Percentiles rank a stretch among this genome's conserved stretches.
Conservation (phyloP, 2,797 vertebrate genomes). For the Xerus rutilus region DNA sequence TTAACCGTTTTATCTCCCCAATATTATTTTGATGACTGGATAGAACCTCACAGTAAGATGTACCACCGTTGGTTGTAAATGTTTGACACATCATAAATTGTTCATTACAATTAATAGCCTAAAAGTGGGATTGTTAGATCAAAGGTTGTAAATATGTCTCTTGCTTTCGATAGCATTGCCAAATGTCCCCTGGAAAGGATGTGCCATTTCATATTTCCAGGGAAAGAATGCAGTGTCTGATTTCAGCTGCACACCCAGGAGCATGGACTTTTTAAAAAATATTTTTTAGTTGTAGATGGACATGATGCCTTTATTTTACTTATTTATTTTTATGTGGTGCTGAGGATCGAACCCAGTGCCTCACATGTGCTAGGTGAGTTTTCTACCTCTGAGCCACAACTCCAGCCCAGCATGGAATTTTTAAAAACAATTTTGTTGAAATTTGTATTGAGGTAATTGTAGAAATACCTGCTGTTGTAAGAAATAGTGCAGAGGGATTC, state of each 20-base stretch:
- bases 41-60: background rate
- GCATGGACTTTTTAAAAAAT: background rate
- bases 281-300: no score
- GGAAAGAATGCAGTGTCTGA: background rate
- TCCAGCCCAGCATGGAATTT: background rate
- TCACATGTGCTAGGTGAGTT: no score
- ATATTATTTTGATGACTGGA: background rate
- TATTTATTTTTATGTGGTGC: no score
- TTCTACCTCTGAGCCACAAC: no score
- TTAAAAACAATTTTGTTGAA: background rate
- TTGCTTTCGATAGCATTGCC: background rate
- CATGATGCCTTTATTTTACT: no score
- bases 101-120: background rate
- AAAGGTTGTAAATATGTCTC: background rate
- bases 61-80: background rate
- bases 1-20: background rate
- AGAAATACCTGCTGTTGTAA: background rate
- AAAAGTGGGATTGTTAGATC: background rate
- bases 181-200: background rate
- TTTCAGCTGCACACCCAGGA: background rate
- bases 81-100: background rate
- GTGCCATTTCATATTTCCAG: background rate
- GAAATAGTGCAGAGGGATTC: background rate
- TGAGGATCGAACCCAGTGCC: no score
- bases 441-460: background rate